Base-by-base conservation (phyloP, 1,140 invertebrate genomes). In the Pogonomyrmex barbatus region DNA sequence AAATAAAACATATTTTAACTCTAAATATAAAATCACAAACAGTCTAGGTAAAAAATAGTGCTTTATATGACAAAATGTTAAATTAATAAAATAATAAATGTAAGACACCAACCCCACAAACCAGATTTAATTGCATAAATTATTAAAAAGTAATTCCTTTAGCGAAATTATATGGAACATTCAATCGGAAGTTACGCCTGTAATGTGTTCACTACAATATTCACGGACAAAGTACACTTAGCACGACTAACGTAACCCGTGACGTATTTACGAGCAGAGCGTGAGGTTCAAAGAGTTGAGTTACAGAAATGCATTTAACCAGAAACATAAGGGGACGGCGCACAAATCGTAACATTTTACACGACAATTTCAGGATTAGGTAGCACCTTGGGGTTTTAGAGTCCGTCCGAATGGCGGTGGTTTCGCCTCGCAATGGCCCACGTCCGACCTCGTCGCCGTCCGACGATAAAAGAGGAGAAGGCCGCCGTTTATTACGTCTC, bases 281-380 rank as follows among this genome's bases (percentile, higher is more conserved):
- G 77, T 68, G 77, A 79, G 45, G 42, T 60, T 83, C 42, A 56
- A 60, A 70, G 79, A 82, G 67, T 50, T 42, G 52, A 71, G 52
- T 71, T 71, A 70, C 71, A 47, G 50, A 65, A 65, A 85, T 78
- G 58, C 62, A 85, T 78, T 78, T 78, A 77, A 85, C 82, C 73
- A 63, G 75, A 78, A 85, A 54, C 82, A 54, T 65, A 65, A 78
- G 39, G n/a, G 33, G 42, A 12, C 14, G 47, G 39, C 6, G 42
- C 68, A 50, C 3, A 83, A 83, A 83, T 83, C 82, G 73, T 85
- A 85, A 77, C 82, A 50, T 85, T 85, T 85, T 85, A 85, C 62
- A 65, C 60, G 71, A 85, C 82, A 78, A 83, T 78, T 67, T 39
- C 50, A 39, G 50, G 58, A 85, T 85, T 85, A 85, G 82, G 36